Evolutionary conservation across 2,797 vertebrate genomes (phyloP), one percentile per base, ranked within the genome.

Genomic region (Melanotaenia pygmaea): DNA sequence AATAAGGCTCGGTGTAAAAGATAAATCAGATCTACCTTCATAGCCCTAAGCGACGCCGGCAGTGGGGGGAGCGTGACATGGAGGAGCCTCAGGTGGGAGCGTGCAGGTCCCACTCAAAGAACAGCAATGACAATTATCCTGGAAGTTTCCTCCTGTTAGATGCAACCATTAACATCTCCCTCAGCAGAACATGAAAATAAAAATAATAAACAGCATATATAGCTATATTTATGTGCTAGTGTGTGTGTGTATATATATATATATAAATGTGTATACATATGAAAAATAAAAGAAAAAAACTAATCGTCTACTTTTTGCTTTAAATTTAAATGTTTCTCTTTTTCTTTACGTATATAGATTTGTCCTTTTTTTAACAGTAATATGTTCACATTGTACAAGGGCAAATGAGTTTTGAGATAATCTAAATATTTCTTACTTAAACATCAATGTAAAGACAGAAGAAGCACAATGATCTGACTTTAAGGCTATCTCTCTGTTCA

Each of bases 171-270:
- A 51, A 61, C 32, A 75, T 38, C 72, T 70, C 56, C 67, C 79
- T 88, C 67, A 68, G 86, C 83, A 92, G 88, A 93, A 93, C 82
- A 84, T 90, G 87, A 86, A 90, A 89, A 84, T 63, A 87, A 86
- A 85, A 80, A 16, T 3, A 38, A 77, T 76, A 72, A 80, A 84
- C 69, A 70, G 70, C 59, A 70, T 81, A 77, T 84, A 74, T 67
- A 72, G 64, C n/a, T 57, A 43, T 66, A 32, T 12, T 12, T 43
- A 6, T 43, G 1, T 38, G 11, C 12, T 11, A 12, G 37, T 37
- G 37, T 11, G 37, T 38, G 37, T 38, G 10, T 38, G 0, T 38
- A 16, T 20, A 69, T 63, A 35, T 65, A 77, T 30, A 80, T 59
- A n/a, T 51, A 22, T 51, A n/a, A 20, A n/a, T 51, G 50, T 38